Conservation (phyloP, 2,113 vertebrate species). For the Sula dactylatra region DNA sequence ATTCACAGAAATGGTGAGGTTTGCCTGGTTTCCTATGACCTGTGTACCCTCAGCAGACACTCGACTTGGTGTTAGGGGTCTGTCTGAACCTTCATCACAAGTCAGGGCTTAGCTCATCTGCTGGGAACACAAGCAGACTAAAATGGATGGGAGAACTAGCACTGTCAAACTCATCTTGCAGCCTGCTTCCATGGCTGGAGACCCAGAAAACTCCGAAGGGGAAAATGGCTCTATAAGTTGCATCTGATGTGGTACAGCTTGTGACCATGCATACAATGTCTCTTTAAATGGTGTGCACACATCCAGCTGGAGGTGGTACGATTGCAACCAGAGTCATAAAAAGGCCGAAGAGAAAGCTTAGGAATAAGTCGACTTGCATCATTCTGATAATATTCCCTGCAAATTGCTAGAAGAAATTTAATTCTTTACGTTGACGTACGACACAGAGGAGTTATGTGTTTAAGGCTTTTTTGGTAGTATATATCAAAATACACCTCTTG, state of each 20-base stretch:
- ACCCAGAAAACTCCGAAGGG: not conserved
- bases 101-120: not conserved
- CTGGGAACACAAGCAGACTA: not conserved
- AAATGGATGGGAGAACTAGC: not conserved
- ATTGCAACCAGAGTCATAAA: not conserved
- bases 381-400: not conserved
- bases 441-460: not conserved
- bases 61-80: not conserved
- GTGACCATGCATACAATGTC: not conserved
- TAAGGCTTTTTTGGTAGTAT: not conserved
- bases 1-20: not conserved
- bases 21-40: not conserved
- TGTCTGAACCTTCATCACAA: not conserved
- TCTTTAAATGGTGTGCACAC: rapidly evolving
- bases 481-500: not conserved
- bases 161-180: not conserved
- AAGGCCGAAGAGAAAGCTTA: not conserved
- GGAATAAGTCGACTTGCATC: not conserved
- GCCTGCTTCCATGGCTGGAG: not conserved
- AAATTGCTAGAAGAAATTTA: not conserved
- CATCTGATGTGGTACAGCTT: not conserved
- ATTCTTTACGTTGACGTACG: not conserved
- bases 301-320: not conserved
- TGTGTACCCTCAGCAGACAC: rapidly evolving
- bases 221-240: not conserved